phyloP scores from a whole-genome alignment of 2,113 vertebrate genomes.

The Ictalurus punctatus region DNA sequence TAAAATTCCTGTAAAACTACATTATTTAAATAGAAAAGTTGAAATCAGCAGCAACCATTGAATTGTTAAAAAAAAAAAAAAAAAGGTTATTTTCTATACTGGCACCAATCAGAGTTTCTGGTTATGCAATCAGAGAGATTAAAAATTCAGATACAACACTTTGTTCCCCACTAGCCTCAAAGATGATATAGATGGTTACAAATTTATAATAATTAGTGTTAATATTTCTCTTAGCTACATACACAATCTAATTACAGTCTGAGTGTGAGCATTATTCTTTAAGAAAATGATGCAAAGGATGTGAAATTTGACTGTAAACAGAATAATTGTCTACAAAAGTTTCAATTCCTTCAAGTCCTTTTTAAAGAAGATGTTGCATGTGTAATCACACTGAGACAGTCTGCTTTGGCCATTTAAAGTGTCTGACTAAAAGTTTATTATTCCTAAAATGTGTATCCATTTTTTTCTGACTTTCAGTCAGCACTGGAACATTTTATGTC shows the following conservation, averaged over 20 bases:
- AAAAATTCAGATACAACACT: background rate
- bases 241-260: background rate
- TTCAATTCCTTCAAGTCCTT: background rate
- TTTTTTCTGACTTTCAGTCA: background rate
- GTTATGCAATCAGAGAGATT: background rate
- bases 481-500: background rate
- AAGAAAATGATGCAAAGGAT: background rate
- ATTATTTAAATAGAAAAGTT: background rate
- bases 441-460: background rate
- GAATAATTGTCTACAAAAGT: background rate
- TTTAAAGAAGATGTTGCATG: background rate
- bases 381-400: slow-evolving; percentile 4
- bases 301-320: background rate
- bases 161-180: background rate
- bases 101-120: background rate
- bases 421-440: background rate
- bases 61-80: background rate
- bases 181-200: background rate
- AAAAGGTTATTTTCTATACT: background rate
- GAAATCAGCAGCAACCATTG: background rate
- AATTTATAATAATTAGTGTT: background rate
- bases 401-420: slow-evolving; percentile 13
- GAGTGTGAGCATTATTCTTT: background rate
- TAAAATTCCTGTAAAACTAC: background rate
- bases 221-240: background rate